Conservation (phyloP, 2,113 vertebrate genomes). For the Rhinolophus ferrumequinum region DNA sequence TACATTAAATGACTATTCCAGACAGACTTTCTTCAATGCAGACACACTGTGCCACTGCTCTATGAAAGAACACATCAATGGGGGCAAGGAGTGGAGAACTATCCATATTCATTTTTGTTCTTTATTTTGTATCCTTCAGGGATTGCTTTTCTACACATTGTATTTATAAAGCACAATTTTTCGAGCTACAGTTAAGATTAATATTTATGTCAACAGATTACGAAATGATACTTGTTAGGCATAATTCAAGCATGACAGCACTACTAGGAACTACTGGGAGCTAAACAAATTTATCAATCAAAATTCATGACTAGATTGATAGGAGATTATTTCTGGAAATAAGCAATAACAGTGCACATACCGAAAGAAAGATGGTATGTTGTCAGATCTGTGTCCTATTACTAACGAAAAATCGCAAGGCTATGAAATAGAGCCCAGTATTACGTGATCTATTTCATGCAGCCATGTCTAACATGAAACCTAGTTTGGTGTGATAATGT, state of each 20-base stretch:
- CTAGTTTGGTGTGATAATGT: background rate
- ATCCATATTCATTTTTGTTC: constrained; percentile 45
- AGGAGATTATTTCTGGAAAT: constrained; percentile 57
- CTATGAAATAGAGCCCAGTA: constrained; percentile 26
- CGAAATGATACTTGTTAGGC: constrained; percentile 29
- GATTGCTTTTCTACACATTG: constrained; percentile 38
- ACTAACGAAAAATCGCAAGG: constrained; percentile 36
- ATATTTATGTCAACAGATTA: constrained; percentile 56
- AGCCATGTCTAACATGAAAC: background rate
- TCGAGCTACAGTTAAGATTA: constrained; percentile 17
- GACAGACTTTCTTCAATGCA: constrained; percentile 59
- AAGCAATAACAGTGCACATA: background rate
- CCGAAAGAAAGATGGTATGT: background rate
- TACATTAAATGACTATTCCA: constrained; percentile 65
- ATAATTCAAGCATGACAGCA: constrained; percentile 34
- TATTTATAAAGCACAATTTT: constrained; percentile 46
- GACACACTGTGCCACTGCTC: background rate
- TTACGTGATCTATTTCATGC: background rate
- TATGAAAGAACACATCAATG: constrained; percentile 6
- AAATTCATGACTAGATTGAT: constrained; percentile 55
- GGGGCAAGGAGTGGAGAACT: background rate
- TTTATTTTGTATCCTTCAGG: constrained; percentile 49
- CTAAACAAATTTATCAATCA: constrained; percentile 55
- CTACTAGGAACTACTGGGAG: background rate
- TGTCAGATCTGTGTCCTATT: background rate